Evolutionary conservation across 2,888 invertebrate genomes (phyloP), one percentile per base, ranked within the genome.

Genomic region (Drosophila anomalata): DNA sequence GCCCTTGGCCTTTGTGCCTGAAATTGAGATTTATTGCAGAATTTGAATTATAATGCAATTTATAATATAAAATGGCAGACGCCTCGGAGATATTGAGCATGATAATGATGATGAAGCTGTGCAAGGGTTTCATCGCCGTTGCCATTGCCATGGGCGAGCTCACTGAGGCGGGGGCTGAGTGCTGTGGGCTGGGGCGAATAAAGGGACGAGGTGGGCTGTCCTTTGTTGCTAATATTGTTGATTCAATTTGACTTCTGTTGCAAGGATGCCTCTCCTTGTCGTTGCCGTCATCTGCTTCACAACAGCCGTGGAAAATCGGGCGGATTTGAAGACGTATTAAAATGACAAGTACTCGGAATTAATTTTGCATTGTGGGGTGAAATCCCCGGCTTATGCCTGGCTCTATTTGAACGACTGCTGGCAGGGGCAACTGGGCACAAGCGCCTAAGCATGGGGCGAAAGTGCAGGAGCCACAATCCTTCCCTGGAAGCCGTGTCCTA

Each of bases 11-110:
- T 82, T 83, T 85, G 86, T 87, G 79, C 78, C 85, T 46, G 80
- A 88, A 87, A 87, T 87, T 87, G 87, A 87, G 87, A 87, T 87
- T 87, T 87, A 87, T 87, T 87, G 87, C 87, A 82, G 83, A 87
- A 88, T 87, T 87, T 88, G 85, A 86, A 86, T 85, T 86, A 86
- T 86, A 85, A 85, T 84, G 86, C 85, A 85, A 86, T 85, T 86
- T 86, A 84, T 86, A 86, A 85, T 79, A 86, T 73, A 83, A 79
- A 84, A 85, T 79, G 85, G 76, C 81, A 77, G 70, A 73, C 66
- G 75, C 61, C 62, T 42, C 63, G 46, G 63, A 79, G 77, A 83
- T 83, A 81, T 81, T 80, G 80, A 83, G 83, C 76, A 81, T 83
- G 73, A 83, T 79, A 78, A 80, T 83, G 83, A 80, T 75, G 74